Base-by-base conservation (phyloP, 1,140 invertebrate species). In the Tenebrio molitor region DNA sequence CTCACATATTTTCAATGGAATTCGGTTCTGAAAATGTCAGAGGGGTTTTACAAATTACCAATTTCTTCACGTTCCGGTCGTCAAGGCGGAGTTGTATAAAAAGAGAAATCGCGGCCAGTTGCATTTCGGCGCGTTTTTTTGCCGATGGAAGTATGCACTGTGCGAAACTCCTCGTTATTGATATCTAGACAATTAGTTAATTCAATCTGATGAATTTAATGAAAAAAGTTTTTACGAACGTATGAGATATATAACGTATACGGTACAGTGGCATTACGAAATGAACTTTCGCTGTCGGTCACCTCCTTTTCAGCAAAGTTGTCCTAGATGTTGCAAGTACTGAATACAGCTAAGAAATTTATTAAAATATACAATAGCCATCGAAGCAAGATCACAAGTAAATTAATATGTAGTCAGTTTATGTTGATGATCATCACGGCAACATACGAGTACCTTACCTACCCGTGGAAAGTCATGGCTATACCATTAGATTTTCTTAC, bases 211-310 rank as follows among this genome's bases (percentile, higher is more conserved):
- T 58, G 50, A 58, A 58, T 58, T 17, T 15, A 12, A n/a, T 58
- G 50, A 58, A n/a, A n/a, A n/a, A n/a, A n/a, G n/a, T n/a, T n/a
- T n/a, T n/a, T n/a, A n/a, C n/a, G n/a, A n/a, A n/a, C n/a, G n/a
- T n/a, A n/a, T 23, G 50, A 58, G 29, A 58, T 23, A 58, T 58
- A 21, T 58, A 21, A 58, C 50, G 23, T 23, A 58, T 29, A n/a
- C 23, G n/a, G 19, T 23, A 58, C 21, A 58, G 50, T 29, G 50
- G 25, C 50, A 58, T 58, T 58, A 58, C 29, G 50, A 58, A 58
- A 58, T 15, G 50, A 29, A 58, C 50, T 58, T 58, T 58, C 50
- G 50, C 50, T 29, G 23, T 7, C 50, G 10, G 50, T 29, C n/a
- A 12, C 23, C 21, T n/a, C 23, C 23, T 29, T 58, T 58, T 15